Base-by-base conservation (phyloP, 2,888 invertebrate species). In the Lapara coniferarum region DNA sequence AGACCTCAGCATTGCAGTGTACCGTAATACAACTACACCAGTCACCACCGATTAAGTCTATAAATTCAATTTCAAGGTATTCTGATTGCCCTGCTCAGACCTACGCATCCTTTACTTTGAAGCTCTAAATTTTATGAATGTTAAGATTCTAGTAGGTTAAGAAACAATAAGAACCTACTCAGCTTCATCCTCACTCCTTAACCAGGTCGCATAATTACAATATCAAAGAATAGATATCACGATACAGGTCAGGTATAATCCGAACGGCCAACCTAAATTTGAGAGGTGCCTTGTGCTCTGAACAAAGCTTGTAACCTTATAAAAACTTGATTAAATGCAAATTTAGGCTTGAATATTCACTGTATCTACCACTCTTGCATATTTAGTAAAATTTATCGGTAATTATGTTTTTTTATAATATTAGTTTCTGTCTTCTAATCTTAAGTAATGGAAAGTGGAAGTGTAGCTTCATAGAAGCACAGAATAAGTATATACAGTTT, bases 281-380 rank as follows among this genome's bases (percentile, higher is more conserved):
- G 14, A 30, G 51, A 14, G n/a, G 59, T 44, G n/a, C n/a, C 59
- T 14, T 44, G 44, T 44, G 59, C 59, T n/a, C 44, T 59, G 14
- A 59, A 59, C 59, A 44, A 59, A 59, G 59, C 44, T 44, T 56
- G 19, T 55, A 55, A 10, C 55, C 55, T 55, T 55, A 56, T 12
- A 59, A 59, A 44, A 59, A 44, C 44, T 37, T 44, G 44, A 44
- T 59, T 10, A 16, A 10, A 59, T 59, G 59, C 59, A 59, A 59
- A 59, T 59, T 37, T n/a, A 59, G 59, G 37, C 10, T 59, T 59
- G 37, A 37, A 59, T 59, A 59, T 59, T 59, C 59, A 44, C 44
- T 16, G 44, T 56, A 56, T 56, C 25, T 0, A 13, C 10, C 19
- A 25, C 19, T 56, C 19, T 56, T 19, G 56, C 56, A 56, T 56